Evolutionary conservation across 1,140 invertebrate species (phyloP).

Genomic region (Coenobita brevimanus): DNA sequence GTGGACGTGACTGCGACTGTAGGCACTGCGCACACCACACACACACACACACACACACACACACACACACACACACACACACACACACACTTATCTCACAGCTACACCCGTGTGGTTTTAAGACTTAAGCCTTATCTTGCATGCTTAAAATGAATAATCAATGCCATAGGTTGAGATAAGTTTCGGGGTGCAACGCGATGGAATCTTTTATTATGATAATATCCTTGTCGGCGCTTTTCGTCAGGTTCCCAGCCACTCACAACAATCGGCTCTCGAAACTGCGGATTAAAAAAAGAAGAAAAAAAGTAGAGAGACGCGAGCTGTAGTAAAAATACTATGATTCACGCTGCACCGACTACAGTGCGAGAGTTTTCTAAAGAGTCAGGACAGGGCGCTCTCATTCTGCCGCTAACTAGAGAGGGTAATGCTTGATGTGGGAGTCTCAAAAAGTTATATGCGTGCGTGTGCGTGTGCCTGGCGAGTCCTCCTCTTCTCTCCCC

Average conservation of each 20-base stretch:
- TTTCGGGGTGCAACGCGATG: slow-evolving; percentile 29
- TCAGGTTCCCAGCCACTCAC: slow-evolving; percentile 13
- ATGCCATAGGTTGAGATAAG: slow-evolving; percentile 42
- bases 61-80: neutral
- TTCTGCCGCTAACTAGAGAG: too few relatives aligned
- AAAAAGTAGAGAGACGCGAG: too few relatives aligned
- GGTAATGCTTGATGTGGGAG: too few relatives aligned
- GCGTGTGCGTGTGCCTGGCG: too few relatives aligned
- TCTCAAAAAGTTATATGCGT: too few relatives aligned
- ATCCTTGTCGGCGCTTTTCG: slow-evolving; percentile 2
- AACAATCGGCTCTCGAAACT: slow-evolving; percentile 35
- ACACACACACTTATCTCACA: slow-evolving; percentile 19
- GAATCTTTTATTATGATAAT: slow-evolving; percentile 55
- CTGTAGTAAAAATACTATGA: slow-evolving; percentile 57
- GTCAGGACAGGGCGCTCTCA: too few relatives aligned
- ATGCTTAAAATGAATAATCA: slow-evolving; percentile 59
- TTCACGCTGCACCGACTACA: slow-evolving; percentile 8
- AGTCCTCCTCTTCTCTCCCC: too few relatives aligned
- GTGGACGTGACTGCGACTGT: neutral
- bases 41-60: slow-evolving; percentile 9
- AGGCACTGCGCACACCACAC: neutral
- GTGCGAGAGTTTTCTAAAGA: too few relatives aligned
- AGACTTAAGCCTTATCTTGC: slow-evolving; percentile 48
- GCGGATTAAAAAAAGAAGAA: slow-evolving; percentile 41
- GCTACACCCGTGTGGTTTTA: slow-evolving; percentile 40